Evolutionary conservation across 2,113 vertebrate genomes (phyloP).

Genomic region (Limanda limanda): DNA sequence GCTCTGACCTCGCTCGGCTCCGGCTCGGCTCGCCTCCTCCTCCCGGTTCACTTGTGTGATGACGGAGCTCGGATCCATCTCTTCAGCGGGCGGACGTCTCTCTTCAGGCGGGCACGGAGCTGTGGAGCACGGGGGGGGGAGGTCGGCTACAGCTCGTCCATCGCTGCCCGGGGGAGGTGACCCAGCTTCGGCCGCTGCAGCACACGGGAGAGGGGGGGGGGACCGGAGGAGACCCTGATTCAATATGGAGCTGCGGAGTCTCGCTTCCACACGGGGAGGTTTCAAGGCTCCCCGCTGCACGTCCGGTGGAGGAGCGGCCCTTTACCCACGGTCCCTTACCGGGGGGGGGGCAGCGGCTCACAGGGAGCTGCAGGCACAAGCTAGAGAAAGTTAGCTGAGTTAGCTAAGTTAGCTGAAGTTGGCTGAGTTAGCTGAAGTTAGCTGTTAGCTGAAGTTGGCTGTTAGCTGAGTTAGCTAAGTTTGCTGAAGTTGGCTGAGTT

Average conservation of each 20-base stretch:
- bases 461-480: too few relatives aligned
- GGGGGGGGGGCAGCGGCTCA: neutral
- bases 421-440: too few relatives aligned
- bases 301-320: slow-evolving; percentile 72
- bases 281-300: slow-evolving; percentile 84
- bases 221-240: slow-evolving; percentile 82
- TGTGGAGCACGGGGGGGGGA: slow-evolving; percentile 47
- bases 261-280: slow-evolving; percentile 86
- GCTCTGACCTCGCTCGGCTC: slow-evolving; percentile 80
- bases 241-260: slow-evolving; percentile 85
- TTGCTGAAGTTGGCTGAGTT: too few relatives aligned
- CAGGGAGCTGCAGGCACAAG: slow-evolving; percentile 50
- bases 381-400: neutral
- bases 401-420: neutral
- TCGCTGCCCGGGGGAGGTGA: neutral
- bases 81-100: slow-evolving; percentile 66
- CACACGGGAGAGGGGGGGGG: slow-evolving; percentile 60
- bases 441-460: neutral
- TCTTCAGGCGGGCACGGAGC: slow-evolving; percentile 38
- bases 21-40: slow-evolving; percentile 78
- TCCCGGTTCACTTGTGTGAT: slow-evolving; percentile 86
- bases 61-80: slow-evolving; percentile 84
- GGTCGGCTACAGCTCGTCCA: slow-evolving; percentile 24
- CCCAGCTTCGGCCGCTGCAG: neutral
- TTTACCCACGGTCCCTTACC: slow-evolving; percentile 66